Evolutionary conservation across 2,888 invertebrate genomes (phyloP).

Genomic region (Coleophora flavipennella): DNA sequence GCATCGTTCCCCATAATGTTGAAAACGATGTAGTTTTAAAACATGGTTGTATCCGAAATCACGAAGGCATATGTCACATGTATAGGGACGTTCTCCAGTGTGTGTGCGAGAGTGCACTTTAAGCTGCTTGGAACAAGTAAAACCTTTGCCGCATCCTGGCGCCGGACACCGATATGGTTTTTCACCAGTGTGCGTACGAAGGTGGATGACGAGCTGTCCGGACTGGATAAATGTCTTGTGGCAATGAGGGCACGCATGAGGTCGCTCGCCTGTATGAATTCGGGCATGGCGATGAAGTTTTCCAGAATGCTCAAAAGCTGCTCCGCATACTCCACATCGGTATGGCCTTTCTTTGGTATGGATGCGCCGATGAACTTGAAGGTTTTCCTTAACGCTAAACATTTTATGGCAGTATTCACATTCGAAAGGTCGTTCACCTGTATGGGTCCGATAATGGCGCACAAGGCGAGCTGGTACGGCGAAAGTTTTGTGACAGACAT

Average conservation of each 20-base stretch:
- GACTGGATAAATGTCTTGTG: slow-evolving; percentile 93
- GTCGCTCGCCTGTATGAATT: slow-evolving; percentile 91
- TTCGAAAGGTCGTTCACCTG: slow-evolving; percentile 91
- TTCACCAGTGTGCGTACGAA: slow-evolving; percentile 91
- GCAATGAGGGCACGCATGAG: slow-evolving; percentile 90
- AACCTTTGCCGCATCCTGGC: slow-evolving; percentile 90
- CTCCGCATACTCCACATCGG: slow-evolving; percentile 88
- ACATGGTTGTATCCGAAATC: slow-evolving; percentile 95
- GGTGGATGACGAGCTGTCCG: slow-evolving; percentile 91
- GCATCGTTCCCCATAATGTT: slow-evolving; percentile 92
- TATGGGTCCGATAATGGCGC: slow-evolving; percentile 91
- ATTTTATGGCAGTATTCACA: slow-evolving; percentile 94
- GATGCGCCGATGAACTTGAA: slow-evolving; percentile 90
- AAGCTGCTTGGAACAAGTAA: slow-evolving; percentile 92
- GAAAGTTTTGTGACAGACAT: slow-evolving; percentile 92
- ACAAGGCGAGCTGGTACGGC: slow-evolving; percentile 89
- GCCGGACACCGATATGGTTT: slow-evolving; percentile 87
- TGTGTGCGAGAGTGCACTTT: slow-evolving; percentile 94
- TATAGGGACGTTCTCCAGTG: slow-evolving; percentile 92
- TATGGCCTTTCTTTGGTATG: slow-evolving; percentile 94
- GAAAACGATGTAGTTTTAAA: slow-evolving; percentile 88
- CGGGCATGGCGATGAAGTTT: slow-evolving; percentile 92
- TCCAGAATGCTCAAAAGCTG: slow-evolving; percentile 93
- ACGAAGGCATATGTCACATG: slow-evolving; percentile 92
- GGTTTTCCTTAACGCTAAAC: slow-evolving; percentile 93